Evolutionary conservation across 2,113 vertebrate genomes (phyloP), one percentile per base, ranked within the genome.

Genomic region (Sinocyclocheilus grahami): DNA sequence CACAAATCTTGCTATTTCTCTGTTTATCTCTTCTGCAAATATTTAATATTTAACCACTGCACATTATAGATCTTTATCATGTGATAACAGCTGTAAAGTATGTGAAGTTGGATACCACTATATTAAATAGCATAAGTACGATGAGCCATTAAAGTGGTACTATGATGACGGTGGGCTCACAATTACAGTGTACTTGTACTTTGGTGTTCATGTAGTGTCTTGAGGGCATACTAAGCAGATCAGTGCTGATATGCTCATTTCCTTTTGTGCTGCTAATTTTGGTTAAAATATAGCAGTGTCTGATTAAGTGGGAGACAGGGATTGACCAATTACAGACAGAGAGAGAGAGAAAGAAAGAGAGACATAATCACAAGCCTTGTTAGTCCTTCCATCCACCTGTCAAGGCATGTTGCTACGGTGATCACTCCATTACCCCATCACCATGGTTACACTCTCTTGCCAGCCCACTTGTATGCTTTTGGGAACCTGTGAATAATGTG

Each of bases 381-480:
- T 65, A 85, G 42, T 33, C 60, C 60, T 65, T 85, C 72, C 84
- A 69, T 69, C 48, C 63, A 71, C 77, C 78, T 71, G 67, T 81
- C 85, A 86, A 80, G 79, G 67, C 3, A 60, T 24, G 65, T 62
- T 86, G 65, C 65, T 13, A 80, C 67, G 51, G 78, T 58, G 65
- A 86, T 72, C 78, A 51, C 75, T 85, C 53, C 65, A 60, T 78
- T 71, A 80, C 14, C 63, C 46, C 62, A 85, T 85, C 84, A 85
- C 84, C 63, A 85, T 85, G 84, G 84, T 85, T 79, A 85, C 84
- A 71, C 74, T 55, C 65, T 81, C 53, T 46, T 81, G 27, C 65
- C 65, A 72, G 77, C 85, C 63, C 58, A 69, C 77, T 80, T 81
- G 69, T 48, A 86, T 2, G 33, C 63, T 86, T 79, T 82, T 82